Percentiles rank a stretch among this genome's conserved stretches.
Evolutionary conservation across 2,113 vertebrate species (phyloP).

Genomic region (Octodon degus): DNA sequence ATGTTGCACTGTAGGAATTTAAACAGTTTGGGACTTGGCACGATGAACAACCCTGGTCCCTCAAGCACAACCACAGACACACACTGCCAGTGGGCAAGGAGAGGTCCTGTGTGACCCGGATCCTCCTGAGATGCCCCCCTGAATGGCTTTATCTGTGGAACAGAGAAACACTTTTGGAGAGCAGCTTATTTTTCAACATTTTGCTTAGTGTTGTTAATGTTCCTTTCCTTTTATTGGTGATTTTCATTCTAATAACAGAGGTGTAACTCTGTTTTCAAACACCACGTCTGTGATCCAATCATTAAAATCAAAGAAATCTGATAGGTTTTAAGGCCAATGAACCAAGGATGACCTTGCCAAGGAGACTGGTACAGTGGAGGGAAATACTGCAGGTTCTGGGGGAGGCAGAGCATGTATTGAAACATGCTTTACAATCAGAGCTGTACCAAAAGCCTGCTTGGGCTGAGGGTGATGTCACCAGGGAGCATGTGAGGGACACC

Average conservation of each 20-base stretch:
- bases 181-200: not conserved
- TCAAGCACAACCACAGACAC: not conserved
- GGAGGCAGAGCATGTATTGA: not conserved
- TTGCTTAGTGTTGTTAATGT: not conserved
- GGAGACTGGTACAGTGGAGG: not conserved
- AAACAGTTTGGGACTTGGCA: not conserved
- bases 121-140: not conserved
- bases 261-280: not conserved
- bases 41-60: not conserved
- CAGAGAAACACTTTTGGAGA: not conserved
- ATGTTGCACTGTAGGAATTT: too few species aligned
- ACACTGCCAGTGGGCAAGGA: not conserved
- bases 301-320: not conserved
- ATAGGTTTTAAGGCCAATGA: not conserved
- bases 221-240: not conserved
- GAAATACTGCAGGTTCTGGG: not conserved
- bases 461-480: not conserved
- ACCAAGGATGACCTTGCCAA: not conserved
- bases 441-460: not conserved
- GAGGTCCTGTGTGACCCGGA: too few species aligned
- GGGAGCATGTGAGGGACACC: not conserved
- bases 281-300: not conserved
- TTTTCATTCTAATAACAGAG: not conserved
- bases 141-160: not conserved
- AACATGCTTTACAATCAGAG: too few species aligned